Conservation (phyloP, 2,888 invertebrate species). For the Lottia gigantea region DNA sequence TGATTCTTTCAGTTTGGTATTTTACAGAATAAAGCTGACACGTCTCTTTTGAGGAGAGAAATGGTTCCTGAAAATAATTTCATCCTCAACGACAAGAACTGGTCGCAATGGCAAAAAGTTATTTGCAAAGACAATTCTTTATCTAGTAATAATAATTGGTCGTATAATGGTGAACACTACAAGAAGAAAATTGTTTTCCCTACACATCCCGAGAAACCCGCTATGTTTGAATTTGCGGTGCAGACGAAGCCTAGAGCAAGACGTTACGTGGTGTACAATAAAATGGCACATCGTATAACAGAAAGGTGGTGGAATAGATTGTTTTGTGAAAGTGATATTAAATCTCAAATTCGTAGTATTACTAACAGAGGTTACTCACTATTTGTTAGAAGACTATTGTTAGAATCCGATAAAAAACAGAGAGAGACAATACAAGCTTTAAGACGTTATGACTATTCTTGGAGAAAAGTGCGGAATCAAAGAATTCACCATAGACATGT, state of each 20-base stretch:
- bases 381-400: conserved; percentile 5
- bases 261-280: conserved; percentile 3
- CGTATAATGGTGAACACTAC: neutral
- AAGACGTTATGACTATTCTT: conserved; percentile 39
- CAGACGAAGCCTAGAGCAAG: neutral
- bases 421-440: conserved; percentile 21
- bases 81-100: conserved; percentile 32
- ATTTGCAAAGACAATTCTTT: conserved; percentile 19
- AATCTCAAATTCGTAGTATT: neutral
- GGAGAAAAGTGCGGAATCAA: conserved; percentile 27
- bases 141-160: neutral
- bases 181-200: neutral
- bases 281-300: conserved; percentile 1
- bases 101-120: conserved; percentile 41
- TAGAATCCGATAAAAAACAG: neutral
- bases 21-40: neutral
- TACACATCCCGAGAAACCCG: neutral
- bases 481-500: conserved; percentile 19
- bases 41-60: conserved; percentile 27
- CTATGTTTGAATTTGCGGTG: neutral
- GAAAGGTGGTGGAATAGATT: neutral
- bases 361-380: conserved; percentile 12
- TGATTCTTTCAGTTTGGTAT: too few relatives aligned
- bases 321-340: neutral
- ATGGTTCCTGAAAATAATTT: conserved; percentile 33